Base-by-base conservation (phyloP, 2,113 vertebrate species). In the Eulemur macaco region DNA sequence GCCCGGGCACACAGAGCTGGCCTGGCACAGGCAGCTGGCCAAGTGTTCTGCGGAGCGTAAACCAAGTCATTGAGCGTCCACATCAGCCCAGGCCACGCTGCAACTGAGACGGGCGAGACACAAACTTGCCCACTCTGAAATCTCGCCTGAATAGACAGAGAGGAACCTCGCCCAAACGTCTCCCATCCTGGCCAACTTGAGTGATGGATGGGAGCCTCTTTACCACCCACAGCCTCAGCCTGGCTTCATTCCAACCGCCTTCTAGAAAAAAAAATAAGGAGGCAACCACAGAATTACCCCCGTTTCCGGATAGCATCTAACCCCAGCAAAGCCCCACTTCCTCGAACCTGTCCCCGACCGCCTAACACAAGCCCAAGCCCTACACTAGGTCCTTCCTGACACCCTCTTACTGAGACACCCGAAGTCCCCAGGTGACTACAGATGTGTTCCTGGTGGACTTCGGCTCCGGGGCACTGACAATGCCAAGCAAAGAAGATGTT, bases 191-290 rank as follows among this genome's bases (percentile, higher is more conserved):
- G 74, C 39, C 27, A 50, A 11, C n/a, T 9, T 0, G 5, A 63
- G 25, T 0, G 23, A 37, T 1, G 0, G 34, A 7, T 0, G 2
- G 52, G 18, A 1, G 14, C 37, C 1, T n/a, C 27, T 1, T 27
- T 20, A 45, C 52, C 77, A 5, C 17, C 13, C 45, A 15, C 3
- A 10, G 25, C 9, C 3, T 27, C 2, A 54, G n/a, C 58, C 66
- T 8, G 11, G 9, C 31, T 42, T 17, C 58, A 8, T 2, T 47
- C 10, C n/a, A 7, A 27, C 56, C 47, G 18, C 85, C 18, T 47
- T 39, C 42, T 2, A 45, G 18, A n/a, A 76, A 42, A 78, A 47
- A 34, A 50, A 60, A 29, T 1, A 10, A 29, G 31, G 39, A 2
- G 4, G 47, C 73, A 31, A 15, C 17, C 50, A 21, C 23, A 37